Base-by-base conservation (phyloP, 2,113 vertebrate genomes). In the Hucho hucho region DNA sequence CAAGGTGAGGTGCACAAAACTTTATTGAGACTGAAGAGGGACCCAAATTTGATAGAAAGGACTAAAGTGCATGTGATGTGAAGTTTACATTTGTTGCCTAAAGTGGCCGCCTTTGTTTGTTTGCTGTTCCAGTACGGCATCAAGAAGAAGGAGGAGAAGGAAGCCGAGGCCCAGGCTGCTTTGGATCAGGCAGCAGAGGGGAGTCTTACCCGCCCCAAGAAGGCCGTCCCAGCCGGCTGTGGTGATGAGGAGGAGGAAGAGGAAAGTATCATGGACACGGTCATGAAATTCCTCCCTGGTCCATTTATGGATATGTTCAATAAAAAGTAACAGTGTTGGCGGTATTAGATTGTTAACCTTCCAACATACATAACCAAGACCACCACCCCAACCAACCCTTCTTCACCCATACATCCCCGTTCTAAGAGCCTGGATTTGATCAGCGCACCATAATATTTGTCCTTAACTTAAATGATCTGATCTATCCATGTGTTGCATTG, bases 221-320 rank as follows among this genome's bases (percentile, higher is more conserved):
- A 97, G 88, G 96, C 97, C 0, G 92, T 94, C 3, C 93, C 93
- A 1, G 67, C 91, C 0, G 93, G 93, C 82, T 94, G 93, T 0
- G 93, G 93, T 0, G 89, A 94, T 4, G 91, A 93, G 20, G 97
- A 98, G 73, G 97, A 97, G 43, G 97, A 98, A 69, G 96, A 96
- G 9, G 96, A 97, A 76, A 96, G 96, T 89, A 98, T 99, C 86
- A 93, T 99, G 90, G 97, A 99, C 81, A 96, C 97, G 68, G 97
- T 99, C 88, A 98, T 99, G 93, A 98, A 98, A 88, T 99, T 98
- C 90, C 94, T 99, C 82, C 97, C 97, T 0, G 94, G 96, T 16
- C 96, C 97, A 1, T 95, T 99, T 84, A 96, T 98, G 91, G 97
- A 99, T 91, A 98, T 99, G 93, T 96, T 99, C 89, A 98, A 95